Evolutionary conservation across 2,113 vertebrate genomes (phyloP).

Genomic region (Vulpes ferrilata): DNA sequence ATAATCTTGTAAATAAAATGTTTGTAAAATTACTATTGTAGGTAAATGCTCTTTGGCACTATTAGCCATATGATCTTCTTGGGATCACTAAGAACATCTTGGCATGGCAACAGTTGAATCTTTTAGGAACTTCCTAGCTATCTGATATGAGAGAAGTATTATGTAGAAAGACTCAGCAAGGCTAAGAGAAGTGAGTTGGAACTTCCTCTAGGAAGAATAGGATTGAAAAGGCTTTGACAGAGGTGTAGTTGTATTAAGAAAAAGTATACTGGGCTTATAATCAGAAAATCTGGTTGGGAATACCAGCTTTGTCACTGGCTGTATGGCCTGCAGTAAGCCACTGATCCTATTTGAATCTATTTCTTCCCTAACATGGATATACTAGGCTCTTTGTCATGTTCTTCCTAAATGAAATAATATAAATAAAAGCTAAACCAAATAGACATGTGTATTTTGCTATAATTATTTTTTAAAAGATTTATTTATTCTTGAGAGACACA

Average conservation of each 20-base stretch:
- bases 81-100: background rate
- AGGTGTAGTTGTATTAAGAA: background rate
- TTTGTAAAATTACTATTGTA: slow-evolving; percentile 12
- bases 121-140: background rate
- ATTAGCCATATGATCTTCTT: background rate
- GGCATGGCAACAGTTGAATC: background rate
- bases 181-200: background rate
- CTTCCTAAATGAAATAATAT: background rate
- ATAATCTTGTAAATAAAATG: background rate
- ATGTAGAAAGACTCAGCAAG: background rate
- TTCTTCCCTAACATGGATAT: background rate
- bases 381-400: background rate
- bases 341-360: background rate
- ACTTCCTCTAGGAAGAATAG: background rate
- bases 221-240: background rate
- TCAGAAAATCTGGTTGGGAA: background rate
- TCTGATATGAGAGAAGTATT: slow-evolving; percentile 1
- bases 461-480: background rate
- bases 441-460: background rate
- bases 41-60: background rate
- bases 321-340: background rate
- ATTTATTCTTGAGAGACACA: no score
- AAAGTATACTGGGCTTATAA: background rate
- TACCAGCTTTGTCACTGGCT: background rate
- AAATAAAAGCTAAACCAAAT: background rate